These are phyloP conservation scores for Thomomys bottae DNA, from an alignment of 2,113 vertebrate genomes.

Conservation along the genomic window DNA sequence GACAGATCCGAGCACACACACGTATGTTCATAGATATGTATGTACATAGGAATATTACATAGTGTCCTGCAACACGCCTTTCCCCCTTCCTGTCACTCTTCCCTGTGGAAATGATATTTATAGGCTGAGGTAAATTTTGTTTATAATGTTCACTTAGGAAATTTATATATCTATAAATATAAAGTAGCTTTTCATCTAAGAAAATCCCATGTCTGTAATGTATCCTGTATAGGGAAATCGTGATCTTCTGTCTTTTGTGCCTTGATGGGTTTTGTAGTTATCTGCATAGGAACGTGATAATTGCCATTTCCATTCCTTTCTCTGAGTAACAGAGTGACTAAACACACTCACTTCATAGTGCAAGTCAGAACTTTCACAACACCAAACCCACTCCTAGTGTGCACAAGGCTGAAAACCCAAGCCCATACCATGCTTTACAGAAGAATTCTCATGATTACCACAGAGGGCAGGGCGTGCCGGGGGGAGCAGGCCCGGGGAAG, in stretches of 20 bases:
- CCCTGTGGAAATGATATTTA: no score
- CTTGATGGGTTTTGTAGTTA: neutral
- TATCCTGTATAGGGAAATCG: neutral
- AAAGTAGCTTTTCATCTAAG: neutral
- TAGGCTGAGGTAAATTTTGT: neutral
- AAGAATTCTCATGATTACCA: neutral
- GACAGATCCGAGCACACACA: accelerated
- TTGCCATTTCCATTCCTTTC: no score
- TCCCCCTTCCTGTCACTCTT: no score
- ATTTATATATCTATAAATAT: neutral
- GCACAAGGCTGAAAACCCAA: no score
- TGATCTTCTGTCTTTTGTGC: accelerated
- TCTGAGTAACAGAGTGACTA: neutral
- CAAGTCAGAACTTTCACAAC: neutral
- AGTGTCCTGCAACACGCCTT: no score
- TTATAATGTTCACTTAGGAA: no score
- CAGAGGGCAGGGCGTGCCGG: neutral
- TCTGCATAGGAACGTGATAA: no score
- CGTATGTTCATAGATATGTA: no score
- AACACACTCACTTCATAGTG: accelerated
- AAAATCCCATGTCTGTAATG: neutral
- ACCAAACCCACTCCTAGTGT: no score
- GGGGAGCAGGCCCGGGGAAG: no score
- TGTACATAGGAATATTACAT: no score
- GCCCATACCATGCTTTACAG: no score